These are phyloP conservation scores for Papilio dardanus DNA, from an alignment of 1,140 invertebrate species.

Conservation along the genomic window DNA sequence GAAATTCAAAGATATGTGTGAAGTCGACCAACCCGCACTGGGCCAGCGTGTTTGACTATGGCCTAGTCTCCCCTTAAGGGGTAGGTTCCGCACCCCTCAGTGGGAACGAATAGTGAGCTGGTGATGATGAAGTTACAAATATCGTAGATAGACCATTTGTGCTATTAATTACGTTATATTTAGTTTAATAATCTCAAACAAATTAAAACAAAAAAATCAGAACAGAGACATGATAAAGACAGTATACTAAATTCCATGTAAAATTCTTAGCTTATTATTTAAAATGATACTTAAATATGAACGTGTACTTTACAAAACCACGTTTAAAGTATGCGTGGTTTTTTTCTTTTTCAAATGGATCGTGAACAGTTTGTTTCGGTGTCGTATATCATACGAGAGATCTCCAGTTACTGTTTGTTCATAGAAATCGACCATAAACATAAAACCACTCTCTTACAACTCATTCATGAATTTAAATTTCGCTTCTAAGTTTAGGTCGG, in stretches of 20 bases:
- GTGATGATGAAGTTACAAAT: background rate
- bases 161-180: background rate
- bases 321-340: background rate
- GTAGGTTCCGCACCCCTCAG: no score
- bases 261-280: background rate
- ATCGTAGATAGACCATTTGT: background rate
- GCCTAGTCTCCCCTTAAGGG: no score
- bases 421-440: conserved; percentile 26
- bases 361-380: conserved; percentile 7
- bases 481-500: background rate
- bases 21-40: no score
- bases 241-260: background rate
- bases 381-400: conserved; percentile 17
- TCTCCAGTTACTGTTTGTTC: conserved; percentile 20
- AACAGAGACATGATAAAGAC: background rate
- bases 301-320: background rate
- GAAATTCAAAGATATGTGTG: no score
- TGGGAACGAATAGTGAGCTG: no score
- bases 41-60: no score
- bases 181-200: no score
- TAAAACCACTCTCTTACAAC: conserved; percentile 16
- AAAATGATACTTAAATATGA: background rate
- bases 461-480: conserved; percentile 33
- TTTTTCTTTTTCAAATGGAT: background rate
- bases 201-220: no score